These are phyloP conservation scores for Epinephelus moara DNA, from an alignment of 2,113 vertebrate species.

Conservation along the genomic window DNA sequence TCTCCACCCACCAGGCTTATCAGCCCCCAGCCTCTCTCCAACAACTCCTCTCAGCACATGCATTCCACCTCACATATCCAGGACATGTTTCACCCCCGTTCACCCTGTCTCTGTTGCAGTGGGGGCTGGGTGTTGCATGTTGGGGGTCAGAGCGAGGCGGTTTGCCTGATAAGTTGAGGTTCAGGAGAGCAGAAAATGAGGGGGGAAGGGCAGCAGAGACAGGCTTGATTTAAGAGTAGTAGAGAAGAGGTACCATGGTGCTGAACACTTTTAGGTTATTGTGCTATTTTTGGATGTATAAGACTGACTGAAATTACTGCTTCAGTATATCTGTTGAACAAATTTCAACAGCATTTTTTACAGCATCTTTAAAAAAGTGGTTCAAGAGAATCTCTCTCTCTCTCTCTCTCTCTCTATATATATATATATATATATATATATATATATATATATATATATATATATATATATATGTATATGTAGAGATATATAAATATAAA, in stretches of 20 bases:
- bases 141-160: slow-evolving; percentile 52
- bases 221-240: slow-evolving; percentile 39
- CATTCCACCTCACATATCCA: slow-evolving; percentile 71
- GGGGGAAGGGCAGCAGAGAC: slow-evolving; percentile 50
- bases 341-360: background rate
- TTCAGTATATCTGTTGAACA: background rate
- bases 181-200: slow-evolving; percentile 52
- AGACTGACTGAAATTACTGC: background rate
- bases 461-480: too few species aligned
- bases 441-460: too few species aligned
- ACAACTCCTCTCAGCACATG: slow-evolving; percentile 55
- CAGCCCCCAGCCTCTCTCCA: slow-evolving; percentile 52
- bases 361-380: background rate
- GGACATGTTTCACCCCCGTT: slow-evolving; percentile 51
- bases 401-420: too few species aligned
- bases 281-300: background rate
- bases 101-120: slow-evolving; percentile 34
- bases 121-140: slow-evolving; percentile 69
- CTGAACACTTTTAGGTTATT: background rate
- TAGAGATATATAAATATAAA: too few species aligned
- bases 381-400: background rate
- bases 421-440: too few species aligned
- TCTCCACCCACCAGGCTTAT: slow-evolving; percentile 75
- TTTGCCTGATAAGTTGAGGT: slow-evolving; percentile 75
- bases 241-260: background rate